Conservation (phyloP, 2,113 vertebrate genomes). For the Oceanodroma tethys region DNA sequence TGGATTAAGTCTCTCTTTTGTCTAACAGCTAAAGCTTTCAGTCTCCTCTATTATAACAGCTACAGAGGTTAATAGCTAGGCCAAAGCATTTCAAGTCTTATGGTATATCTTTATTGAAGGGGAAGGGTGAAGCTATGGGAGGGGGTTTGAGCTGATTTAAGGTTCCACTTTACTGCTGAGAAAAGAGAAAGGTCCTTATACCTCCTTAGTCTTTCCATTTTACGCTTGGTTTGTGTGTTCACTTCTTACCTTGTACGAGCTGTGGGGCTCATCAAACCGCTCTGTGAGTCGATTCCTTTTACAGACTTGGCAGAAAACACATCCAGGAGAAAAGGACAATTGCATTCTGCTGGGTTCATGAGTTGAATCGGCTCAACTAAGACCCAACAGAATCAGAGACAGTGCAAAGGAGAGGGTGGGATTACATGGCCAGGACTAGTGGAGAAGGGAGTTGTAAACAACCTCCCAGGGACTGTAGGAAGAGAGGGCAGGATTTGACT, state of each 20-base stretch:
- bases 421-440: background rate
- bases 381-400: background rate
- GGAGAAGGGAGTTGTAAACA: background rate
- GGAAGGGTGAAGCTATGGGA: background rate
- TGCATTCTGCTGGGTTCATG: background rate
- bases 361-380: background rate
- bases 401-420: background rate
- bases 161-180: background rate
- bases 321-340: background rate
- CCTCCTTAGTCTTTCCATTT: background rate
- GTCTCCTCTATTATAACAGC: background rate
- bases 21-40: background rate
- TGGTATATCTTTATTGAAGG: background rate
- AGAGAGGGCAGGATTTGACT: background rate
- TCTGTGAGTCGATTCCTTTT: background rate
- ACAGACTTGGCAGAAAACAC: background rate
- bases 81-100: background rate
- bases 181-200: background rate
- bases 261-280: background rate
- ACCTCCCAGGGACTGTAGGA: background rate
- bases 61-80: background rate
- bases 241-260: background rate
- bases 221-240: background rate
- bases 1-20: background rate
- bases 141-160: background rate